A percentile compares a stretch with the other conserved stretches of the same genome.
phyloP scores from a whole-genome alignment of 2,888 invertebrate genomes.

The Stenoptilia bipunctidactyla region DNA sequence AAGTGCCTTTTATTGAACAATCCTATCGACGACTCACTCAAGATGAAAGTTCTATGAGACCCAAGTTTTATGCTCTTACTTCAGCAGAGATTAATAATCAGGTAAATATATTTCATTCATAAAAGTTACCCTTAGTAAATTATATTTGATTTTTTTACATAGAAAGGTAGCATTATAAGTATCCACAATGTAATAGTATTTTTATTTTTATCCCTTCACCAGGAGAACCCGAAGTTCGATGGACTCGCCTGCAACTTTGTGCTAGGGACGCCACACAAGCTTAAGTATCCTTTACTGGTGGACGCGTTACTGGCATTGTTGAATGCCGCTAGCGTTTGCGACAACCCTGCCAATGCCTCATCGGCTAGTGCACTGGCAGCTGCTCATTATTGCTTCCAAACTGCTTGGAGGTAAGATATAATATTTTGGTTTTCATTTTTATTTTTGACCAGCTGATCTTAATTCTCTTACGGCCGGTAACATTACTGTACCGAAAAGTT shows the following conservation, averaged over 20 bases:
- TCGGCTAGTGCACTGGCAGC: conserved; percentile 79
- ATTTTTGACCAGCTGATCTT: no score
- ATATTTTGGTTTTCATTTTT: conserved; percentile 17
- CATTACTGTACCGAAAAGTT: no score
- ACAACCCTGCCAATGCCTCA: conserved; percentile 52
- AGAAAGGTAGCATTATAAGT: no score
- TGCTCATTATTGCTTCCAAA: conserved; percentile 91
- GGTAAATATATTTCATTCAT: conserved; percentile 27
- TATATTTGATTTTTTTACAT: no score
- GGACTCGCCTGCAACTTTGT: conserved; percentile 94
- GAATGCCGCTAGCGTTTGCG: conserved; percentile 81
- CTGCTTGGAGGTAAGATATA: conserved; percentile 78
- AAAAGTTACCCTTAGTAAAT: no score
- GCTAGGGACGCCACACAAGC: conserved; percentile 90
- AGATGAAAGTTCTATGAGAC: conserved; percentile 82
- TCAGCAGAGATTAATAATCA: conserved; percentile 77
- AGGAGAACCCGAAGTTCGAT: conserved; percentile 93
- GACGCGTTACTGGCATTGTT: conserved; percentile 88
- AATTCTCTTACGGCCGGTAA: no score
- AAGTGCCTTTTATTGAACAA: conserved; percentile 54
- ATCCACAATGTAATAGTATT: no score
- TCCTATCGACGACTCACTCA: conserved; percentile 51
- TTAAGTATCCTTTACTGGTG: conserved; percentile 88
- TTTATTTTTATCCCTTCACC: no score
- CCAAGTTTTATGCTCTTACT: conserved; percentile 92